Base-by-base conservation (phyloP, 92 coral and sea anemone genomes). In the Actinernus sp. region DNA sequence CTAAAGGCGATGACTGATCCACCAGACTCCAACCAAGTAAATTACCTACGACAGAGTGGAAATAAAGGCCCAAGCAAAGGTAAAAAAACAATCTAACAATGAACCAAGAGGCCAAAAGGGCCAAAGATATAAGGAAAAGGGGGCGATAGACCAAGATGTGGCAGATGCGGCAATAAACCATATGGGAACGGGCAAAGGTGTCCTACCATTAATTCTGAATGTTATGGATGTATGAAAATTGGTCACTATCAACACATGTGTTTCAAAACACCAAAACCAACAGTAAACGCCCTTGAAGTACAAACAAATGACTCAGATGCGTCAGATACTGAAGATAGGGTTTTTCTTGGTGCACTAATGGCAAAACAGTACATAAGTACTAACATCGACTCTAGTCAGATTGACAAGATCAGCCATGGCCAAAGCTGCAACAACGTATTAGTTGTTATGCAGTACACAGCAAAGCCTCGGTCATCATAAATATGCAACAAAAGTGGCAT, bases 171-270 rank as follows among this genome's bases (percentile, higher is more conserved):
- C n/a, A n/a, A n/a, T n/a, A n/a, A n/a, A 56, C 45, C 68, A 48
- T 58, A 58, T 31, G 53, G 37, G 28, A 58, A 45, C 28, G 79
- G 45, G 14, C 57, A 70, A 31, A 70, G 49, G 32, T 71, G 68
- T 49, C 79, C 79, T 72, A 56, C 70, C 45, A 63, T 61, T 23
- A 59, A 73, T 30, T 43, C 71, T n/a, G 50, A 73, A 39, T 73
- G 80, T 47, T 73, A 29, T 73, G 71, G 70, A 46, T 45, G 70
- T 37, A 54, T 51, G 24, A 68, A 54, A 58, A 58, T 28, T 30
- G 59, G 79, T 20, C 79, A 59, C 26, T 71, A 38, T 51, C 39
- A 31, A 32, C 24, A 37, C 43, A 28, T n/a, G n/a, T n/a, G n/a
- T n/a, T 21, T 41, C 19, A 41, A 41, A 41, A 3, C 48, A 4